Percentiles rank a stretch among this genome's conserved stretches.
phyloP scores from a whole-genome alignment of 2,888 invertebrate genomes.

The Zhuqinia jingwanae region DNA sequence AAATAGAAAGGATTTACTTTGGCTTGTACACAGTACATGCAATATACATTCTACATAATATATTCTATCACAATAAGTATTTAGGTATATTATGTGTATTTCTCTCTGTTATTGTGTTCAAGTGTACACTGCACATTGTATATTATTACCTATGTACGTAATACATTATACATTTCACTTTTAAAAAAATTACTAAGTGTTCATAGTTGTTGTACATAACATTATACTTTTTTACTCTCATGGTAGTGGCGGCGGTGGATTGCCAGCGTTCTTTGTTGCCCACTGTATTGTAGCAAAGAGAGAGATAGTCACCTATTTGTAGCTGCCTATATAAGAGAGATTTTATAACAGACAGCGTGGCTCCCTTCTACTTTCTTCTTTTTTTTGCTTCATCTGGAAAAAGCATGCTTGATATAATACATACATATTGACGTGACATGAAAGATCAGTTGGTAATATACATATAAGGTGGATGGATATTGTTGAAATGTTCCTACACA shows the following conservation, averaged over 20 bases:
- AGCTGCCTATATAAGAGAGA: slow-evolving; percentile 33
- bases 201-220: slow-evolving; percentile 5
- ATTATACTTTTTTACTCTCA: too few relatives aligned
- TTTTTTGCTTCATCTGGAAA: slow-evolving; percentile 1
- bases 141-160: not conserved
- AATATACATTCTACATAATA: slow-evolving; percentile 47
- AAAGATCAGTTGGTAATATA: not conserved
- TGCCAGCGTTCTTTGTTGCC: too few relatives aligned
- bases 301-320: slow-evolving; percentile 43
- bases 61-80: slow-evolving; percentile 37
- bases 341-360: slow-evolving; percentile 67
- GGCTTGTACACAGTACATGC: slow-evolving; percentile 51
- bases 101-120: not conserved
- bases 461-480: not conserved
- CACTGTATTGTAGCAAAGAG: not conserved
- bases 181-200: not conserved
- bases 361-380: slow-evolving; percentile 34
- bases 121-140: not conserved
- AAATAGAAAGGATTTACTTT: slow-evolving; percentile 73
- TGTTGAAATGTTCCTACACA: not conserved
- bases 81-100: slow-evolving; percentile 26
- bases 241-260: too few relatives aligned
- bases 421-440: not conserved
- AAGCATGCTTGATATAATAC: not conserved
- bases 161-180: not conserved